Evolutionary conservation across 2,888 invertebrate genomes (phyloP), one percentile per base, ranked within the genome.

Genomic region (Galerucella calmariensis): DNA sequence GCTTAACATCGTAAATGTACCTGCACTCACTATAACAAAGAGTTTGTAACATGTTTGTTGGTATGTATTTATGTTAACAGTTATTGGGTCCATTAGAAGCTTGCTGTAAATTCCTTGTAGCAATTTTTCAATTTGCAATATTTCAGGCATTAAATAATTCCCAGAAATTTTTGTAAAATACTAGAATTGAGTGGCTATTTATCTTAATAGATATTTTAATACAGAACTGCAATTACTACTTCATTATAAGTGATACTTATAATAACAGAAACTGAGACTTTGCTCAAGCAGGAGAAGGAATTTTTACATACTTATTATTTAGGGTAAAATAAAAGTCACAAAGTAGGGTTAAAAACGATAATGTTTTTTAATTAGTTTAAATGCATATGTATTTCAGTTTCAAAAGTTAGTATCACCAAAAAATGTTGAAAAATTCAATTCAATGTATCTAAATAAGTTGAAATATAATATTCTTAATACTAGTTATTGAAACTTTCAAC

Each of bases 31-130:
- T 56, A 20, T 20, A 56, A 56, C 16, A 56, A 20, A 20, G 16
- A 56, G 56, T 56, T 56, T 16, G 16, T 56, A 56, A 20, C 16
- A 56, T 56, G n/a, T 56, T 56, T 9, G 56, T 56, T 56, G 56
- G 56, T 56, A 56, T 56, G 56, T 56, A 56, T 56, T 56, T 20
- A 56, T 56, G 56, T 56, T 56, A 56, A 56, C 56, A 56, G 20
- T 16, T 51, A 56, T 56, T 16, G 56, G 20, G 56, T 16, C 56
- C 56, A 56, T 56, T 16, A 56, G 16, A 16, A 56, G 56, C 56
- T 56, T 56, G 56, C 56, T 56, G 56, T 56, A 56, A 20, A 56
- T 56, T 56, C 5, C 20, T 56, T 56, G 20, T 56, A 20, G 56
- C 20, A 20, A 11, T 56, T 5, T n/a, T 51, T 51, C 14, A n/a